These are phyloP conservation scores for Neodon shergylaensis DNA, from an alignment of 2,113 vertebrate species.

Conservation along the genomic window DNA sequence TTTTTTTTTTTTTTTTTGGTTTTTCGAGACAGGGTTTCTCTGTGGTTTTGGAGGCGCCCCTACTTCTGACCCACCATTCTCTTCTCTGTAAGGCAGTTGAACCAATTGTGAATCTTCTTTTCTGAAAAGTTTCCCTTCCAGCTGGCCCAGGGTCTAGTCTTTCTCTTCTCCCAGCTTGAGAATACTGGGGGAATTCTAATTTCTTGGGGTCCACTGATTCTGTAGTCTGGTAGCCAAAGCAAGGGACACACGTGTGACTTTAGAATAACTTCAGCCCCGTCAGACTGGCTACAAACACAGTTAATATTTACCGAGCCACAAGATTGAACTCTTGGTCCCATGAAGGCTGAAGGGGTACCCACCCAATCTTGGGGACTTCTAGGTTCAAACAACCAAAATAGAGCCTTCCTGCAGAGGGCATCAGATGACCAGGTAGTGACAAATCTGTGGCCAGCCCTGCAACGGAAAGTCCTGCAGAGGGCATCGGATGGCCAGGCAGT, in stretches of 20 bases:
- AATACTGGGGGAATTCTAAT: neutral
- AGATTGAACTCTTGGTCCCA: neutral
- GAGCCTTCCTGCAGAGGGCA: slow-evolving; percentile 68
- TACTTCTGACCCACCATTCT: too few relatives aligned
- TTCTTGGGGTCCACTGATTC: neutral
- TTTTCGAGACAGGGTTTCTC: too few relatives aligned
- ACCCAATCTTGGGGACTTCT: neutral
- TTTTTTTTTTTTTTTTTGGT: too few relatives aligned
- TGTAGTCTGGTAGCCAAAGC: neutral
- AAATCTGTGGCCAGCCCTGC: accelerated
- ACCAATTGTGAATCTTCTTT: neutral
- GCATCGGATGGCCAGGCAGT: neutral
- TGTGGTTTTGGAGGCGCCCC: too few relatives aligned
- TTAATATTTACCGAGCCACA: neutral
- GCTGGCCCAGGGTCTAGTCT: neutral
- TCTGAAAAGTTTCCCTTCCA: neutral
- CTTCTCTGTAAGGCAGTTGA: neutral
- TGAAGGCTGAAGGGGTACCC: neutral
- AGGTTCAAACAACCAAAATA: neutral
- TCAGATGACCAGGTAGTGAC: neutral
- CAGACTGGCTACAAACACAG: neutral
- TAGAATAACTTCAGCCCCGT: neutral
- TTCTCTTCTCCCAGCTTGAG: neutral
- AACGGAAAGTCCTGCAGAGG: slow-evolving; percentile 4
- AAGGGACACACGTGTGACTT: neutral